Conservation (phyloP, 2,113 vertebrate genomes). For the Engystomops pustulosus region DNA sequence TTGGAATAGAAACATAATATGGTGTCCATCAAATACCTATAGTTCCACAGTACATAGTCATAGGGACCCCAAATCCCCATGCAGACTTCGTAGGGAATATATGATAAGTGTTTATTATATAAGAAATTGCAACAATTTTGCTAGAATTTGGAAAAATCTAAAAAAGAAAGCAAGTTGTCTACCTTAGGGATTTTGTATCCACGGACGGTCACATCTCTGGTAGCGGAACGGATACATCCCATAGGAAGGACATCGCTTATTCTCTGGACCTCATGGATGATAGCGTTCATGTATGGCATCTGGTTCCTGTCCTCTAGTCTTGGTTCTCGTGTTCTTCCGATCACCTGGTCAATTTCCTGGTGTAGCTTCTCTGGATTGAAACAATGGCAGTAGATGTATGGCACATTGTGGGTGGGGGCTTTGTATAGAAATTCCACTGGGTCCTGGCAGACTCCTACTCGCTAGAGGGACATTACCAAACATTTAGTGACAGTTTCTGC, state of each 20-base stretch:
- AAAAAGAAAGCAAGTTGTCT: neutral
- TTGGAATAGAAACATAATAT: too few species aligned
- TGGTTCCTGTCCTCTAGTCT: constrained; percentile 59
- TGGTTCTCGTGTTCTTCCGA: constrained; percentile 59
- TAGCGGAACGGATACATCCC: constrained; percentile 62
- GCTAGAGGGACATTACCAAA: too few species aligned
- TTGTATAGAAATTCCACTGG: too few species aligned
- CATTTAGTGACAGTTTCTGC: too few species aligned
- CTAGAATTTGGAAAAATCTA: neutral
- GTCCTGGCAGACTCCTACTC: too few species aligned
- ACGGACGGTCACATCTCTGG: constrained; percentile 59
- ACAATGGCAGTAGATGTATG: neutral
- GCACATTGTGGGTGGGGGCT: too few species aligned
- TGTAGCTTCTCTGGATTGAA: constrained; percentile 62
- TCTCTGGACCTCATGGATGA: constrained; percentile 67
- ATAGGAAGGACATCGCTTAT: constrained; percentile 60
- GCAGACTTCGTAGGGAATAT: too few species aligned
- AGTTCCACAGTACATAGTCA: too few species aligned
- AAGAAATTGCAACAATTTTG: too few species aligned
- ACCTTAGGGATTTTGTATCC: constrained; percentile 65
- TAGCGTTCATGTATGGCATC: constrained; percentile 68
- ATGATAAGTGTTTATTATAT: too few species aligned
- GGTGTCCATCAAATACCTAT: too few species aligned
- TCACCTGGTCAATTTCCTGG: constrained; percentile 64
- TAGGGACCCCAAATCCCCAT: too few species aligned